phyloP scores from a whole-genome alignment of 2,888 invertebrate genomes.

The Cosmia pyralina region DNA sequence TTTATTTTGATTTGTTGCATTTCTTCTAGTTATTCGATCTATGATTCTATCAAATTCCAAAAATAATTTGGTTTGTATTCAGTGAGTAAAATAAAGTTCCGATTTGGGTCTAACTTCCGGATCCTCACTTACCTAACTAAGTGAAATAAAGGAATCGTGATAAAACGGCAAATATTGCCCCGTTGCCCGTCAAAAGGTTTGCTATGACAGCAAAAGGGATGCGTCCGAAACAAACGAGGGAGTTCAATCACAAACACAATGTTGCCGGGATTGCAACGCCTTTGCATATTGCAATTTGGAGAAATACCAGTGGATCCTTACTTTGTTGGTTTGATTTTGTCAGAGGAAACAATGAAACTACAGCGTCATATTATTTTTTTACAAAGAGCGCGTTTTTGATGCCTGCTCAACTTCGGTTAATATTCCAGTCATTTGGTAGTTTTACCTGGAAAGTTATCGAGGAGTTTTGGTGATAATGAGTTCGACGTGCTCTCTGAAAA shows the following conservation, averaged over 20 bases:
- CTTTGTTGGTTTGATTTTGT: conserved; percentile 1
- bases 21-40: neutral
- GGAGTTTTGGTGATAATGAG: too few relatives aligned
- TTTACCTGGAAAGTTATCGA: too few relatives aligned
- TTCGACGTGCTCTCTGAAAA: too few relatives aligned
- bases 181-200: conserved; percentile 8
- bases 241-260: conserved; percentile 25
- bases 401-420: too few relatives aligned
- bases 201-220: conserved; percentile 25
- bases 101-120: neutral
- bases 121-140: neutral
- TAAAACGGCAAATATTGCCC: conserved; percentile 13
- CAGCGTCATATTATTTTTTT: neutral
- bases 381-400: neutral
- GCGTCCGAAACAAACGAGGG: conserved; percentile 12
- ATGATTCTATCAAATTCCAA: neutral
- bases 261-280: neutral
- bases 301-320: conserved; percentile 2
- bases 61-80: neutral
- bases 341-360: neutral
- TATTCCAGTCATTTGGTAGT: too few relatives aligned
- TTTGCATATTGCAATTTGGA: conserved; percentile 12
- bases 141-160: conserved; percentile 17
- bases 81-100: neutral
- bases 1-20: neutral